Conservation (phyloP, 2,797 vertebrate species). For the Artibeus jamaicensis region DNA sequence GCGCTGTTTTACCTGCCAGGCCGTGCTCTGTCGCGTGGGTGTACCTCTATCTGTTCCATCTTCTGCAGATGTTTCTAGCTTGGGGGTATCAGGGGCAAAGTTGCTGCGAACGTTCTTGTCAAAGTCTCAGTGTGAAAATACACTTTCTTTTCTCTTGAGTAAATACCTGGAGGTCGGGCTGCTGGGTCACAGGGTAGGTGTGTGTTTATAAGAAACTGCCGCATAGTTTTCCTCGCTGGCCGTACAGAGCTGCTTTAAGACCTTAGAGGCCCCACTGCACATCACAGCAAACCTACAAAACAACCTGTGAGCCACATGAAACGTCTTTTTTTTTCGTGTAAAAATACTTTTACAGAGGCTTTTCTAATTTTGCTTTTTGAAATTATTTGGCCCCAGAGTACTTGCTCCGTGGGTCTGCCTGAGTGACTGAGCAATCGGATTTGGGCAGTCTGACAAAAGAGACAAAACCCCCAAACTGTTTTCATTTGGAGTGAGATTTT, state of each 20-base stretch:
- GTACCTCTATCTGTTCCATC: background rate
- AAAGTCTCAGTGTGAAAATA: background rate
- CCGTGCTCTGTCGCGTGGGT: accelerated
- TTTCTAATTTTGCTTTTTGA: background rate
- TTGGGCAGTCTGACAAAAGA: background rate
- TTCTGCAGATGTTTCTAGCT: background rate
- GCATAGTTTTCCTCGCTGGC: background rate
- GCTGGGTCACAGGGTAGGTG: background rate
- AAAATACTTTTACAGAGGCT: background rate
- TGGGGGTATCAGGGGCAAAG: background rate
- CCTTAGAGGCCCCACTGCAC: background rate
- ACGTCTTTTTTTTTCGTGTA: background rate
- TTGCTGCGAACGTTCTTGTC: no score
- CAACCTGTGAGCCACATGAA: background rate
- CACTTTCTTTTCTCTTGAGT: background rate
- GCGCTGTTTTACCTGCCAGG: background rate
- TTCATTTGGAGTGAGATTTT: background rate
- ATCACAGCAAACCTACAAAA: background rate
- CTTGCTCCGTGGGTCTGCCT: background rate
- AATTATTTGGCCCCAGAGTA: background rate
- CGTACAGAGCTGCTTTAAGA: background rate
- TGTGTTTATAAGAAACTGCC: background rate
- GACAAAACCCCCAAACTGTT: background rate
- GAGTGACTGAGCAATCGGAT: background rate
- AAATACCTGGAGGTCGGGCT: background rate